Evolutionary conservation across 2,888 invertebrate genomes (phyloP).

Genomic region (Hirtodrosophila cameraria): DNA sequence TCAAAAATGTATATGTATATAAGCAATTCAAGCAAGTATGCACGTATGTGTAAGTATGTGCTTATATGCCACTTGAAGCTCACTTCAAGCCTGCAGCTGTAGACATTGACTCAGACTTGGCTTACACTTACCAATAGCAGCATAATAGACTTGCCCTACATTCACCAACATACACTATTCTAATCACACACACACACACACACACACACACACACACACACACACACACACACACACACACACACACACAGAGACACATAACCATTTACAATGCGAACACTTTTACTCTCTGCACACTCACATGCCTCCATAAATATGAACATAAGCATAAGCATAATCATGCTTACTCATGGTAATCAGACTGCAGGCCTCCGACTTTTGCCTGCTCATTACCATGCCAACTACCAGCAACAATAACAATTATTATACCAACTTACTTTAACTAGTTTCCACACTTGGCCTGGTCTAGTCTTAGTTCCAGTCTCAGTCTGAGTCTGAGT

Average conservation of each 20-base stretch:
- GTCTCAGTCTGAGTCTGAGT: constrained; percentile 20
- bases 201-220: constrained; percentile 7
- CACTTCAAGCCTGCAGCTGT: constrained; percentile 29
- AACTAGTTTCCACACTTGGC: constrained; percentile 80
- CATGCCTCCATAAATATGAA: constrained; percentile 47
- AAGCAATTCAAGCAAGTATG: constrained; percentile 6
- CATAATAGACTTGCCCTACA: constrained; percentile 76
- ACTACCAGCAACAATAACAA: constrained; percentile 62
- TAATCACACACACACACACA: constrained; percentile 34
- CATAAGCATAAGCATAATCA: constrained; percentile 65
- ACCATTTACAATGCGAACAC: constrained; percentile 65
- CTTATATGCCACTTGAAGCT: constrained; percentile 26
- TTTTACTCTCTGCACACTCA: constrained; percentile 68
- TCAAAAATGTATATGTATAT: not conserved
- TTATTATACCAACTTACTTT: constrained; percentile 70
- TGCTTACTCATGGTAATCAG: constrained; percentile 78
- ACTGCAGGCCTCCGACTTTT: constrained; percentile 36
- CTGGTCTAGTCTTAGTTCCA: constrained; percentile 66
- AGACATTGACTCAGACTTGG: constrained; percentile 40
- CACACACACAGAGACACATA: constrained; percentile 7
- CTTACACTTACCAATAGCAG: constrained; percentile 48
- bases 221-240: constrained; percentile 38
- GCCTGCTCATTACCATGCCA: constrained; percentile 76
- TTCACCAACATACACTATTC: constrained; percentile 54
- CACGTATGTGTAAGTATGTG: constrained; percentile 12